A percentile compares a stretch with the other conserved stretches of the same genome.
Evolutionary conservation across 2,113 vertebrate genomes (phyloP).

Genomic region (Cyphomyrus plagiostoma): DNA sequence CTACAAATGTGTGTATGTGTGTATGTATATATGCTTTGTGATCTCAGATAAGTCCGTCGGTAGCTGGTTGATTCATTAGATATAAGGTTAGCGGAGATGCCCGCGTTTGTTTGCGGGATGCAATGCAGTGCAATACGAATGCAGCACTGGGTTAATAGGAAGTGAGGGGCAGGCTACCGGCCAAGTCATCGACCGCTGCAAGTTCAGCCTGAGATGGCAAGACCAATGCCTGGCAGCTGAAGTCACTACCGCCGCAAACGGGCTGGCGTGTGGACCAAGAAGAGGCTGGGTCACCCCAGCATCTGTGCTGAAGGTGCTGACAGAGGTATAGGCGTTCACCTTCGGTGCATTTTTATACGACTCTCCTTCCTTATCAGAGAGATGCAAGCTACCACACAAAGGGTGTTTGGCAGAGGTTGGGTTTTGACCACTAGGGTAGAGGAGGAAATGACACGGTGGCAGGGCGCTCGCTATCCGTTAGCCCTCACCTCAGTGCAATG

Average conservation of each 20-base stretch:
- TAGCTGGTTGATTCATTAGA: neutral
- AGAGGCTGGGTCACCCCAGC: neutral
- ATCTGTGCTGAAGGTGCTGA: neutral
- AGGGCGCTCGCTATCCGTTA: neutral
- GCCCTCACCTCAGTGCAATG: neutral
- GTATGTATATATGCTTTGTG: neutral
- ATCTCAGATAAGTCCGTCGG: neutral
- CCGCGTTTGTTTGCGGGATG: neutral
- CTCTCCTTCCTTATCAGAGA: neutral
- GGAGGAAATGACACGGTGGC: neutral
- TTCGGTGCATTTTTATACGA: neutral
- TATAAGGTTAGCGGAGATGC: neutral
- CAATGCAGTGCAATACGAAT: neutral
- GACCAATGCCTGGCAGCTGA: neutral
- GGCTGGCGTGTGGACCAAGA: neutral
- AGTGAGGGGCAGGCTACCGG: neutral
- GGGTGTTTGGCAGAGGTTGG: neutral
- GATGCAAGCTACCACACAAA: neutral
- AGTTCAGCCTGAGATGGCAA: neutral
- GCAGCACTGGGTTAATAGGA: neutral
- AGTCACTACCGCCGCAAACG: neutral
- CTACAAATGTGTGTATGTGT: neutral
- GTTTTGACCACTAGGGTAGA: neutral
- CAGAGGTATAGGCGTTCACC: neutral
- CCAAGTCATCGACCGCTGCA: neutral